These are phyloP conservation scores for Tinamus major DNA, from an alignment of 2,797 vertebrate genomes.

Conservation along the genomic window DNA sequence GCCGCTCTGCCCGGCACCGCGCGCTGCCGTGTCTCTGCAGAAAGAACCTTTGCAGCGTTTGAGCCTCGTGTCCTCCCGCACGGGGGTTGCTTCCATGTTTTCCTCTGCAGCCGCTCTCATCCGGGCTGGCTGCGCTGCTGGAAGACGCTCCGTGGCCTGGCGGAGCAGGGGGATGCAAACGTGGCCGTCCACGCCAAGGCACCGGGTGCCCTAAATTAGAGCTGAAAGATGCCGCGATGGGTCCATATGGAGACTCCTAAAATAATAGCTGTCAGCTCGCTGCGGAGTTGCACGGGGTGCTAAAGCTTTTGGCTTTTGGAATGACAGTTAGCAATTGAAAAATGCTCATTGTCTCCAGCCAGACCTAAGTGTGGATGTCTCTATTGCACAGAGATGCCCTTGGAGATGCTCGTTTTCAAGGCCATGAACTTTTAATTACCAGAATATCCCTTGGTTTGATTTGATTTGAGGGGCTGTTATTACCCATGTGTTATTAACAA, in stretches of 20 bases:
- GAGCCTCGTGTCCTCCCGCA: fast-evolving
- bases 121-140: not conserved
- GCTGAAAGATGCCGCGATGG: conserved; percentile 30
- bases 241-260: conserved; percentile 67
- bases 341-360: not conserved
- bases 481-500: fast-evolving
- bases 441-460: fast-evolving
- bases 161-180: not conserved
- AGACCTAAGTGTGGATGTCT: not conserved
- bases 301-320: conserved; percentile 26
- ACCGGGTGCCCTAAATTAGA: conserved; percentile 54
- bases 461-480: not conserved
- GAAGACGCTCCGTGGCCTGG: fast-evolving
- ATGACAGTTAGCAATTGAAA: not conserved
- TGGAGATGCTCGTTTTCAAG: fast-evolving
- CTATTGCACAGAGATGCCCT: fast-evolving
- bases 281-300: conserved; percentile 43
- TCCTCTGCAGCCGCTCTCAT: not conserved
- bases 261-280: conserved; percentile 55
- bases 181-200: not conserved
- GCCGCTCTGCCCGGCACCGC: not conserved
- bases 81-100: not conserved
- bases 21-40: not conserved
- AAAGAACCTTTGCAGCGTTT: not conserved
- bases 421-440: fast-evolving